Evolutionary conservation across 2,888 invertebrate genomes (phyloP), one percentile per base, ranked within the genome.

Genomic region (Drosophila buzzatii): DNA sequence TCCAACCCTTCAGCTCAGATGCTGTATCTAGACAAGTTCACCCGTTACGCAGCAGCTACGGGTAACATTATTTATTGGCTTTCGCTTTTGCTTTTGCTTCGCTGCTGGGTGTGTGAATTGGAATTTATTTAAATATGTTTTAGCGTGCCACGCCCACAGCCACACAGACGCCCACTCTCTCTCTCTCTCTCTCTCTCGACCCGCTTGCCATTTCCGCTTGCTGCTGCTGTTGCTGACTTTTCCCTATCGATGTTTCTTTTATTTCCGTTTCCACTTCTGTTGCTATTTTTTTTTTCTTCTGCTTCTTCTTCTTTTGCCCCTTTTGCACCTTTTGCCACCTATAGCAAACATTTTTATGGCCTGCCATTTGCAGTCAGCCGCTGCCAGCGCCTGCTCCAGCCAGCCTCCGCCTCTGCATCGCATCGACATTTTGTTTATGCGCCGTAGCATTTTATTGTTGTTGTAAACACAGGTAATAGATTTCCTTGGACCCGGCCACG

Each of bases 91-190:
- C 81, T 62, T 3, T 57, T 68, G 83, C 80, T 62, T 31, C 65
- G 63, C 2, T 20, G 69, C 55, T 65, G 70, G 69, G 69, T 76
- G 71, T 70, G 87, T 65, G 82, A 72, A 84, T 87, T 76, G 82
- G 85, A 87, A 87, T 89, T 84, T 89, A 89, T 87, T 87, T 87
- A 81, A 87, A 85, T 85, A 89, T 85, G 87, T 87, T 84, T 72
- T 57, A 59, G 33, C 81, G 16, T 49, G 47, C 59, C 42, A 47
- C 44, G 47, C 55, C 53, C 53, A 35, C 27, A 14, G 23, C 53
- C 23, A 23, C 37, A 33, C 23, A 16, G 37, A 23, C 53, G 37
- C 35, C 33, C 55, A 31, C 27, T 23, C 39, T n/a, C 49, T 31
- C 5, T n/a, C 49, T 31, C 5, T n/a, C 49, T 31, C 5, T n/a